These are phyloP conservation scores for Cryptoprocta ferox DNA, from an alignment of 2,797 vertebrate genomes.

Conservation along the genomic window DNA sequence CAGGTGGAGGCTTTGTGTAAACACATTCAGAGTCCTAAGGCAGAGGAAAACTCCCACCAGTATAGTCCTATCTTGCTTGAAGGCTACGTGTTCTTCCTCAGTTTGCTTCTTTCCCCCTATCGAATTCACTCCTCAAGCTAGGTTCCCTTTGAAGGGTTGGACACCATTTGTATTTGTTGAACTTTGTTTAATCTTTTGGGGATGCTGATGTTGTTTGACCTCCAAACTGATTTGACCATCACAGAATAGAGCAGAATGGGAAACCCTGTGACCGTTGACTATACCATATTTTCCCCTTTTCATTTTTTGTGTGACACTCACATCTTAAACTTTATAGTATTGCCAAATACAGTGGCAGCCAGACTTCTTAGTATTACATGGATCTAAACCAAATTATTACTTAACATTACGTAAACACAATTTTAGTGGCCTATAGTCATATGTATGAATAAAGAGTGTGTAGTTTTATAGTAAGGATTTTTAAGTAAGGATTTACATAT, in stretches of 20 bases:
- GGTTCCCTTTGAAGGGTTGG: background rate
- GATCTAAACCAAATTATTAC: constrained; percentile 13
- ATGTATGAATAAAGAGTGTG: constrained; percentile 11
- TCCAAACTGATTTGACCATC: background rate
- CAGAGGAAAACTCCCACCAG: background rate
- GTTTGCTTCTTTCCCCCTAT: background rate
- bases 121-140: background rate
- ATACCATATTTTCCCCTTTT: background rate
- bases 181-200: background rate
- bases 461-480: constrained; percentile 44
- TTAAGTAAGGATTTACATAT: constrained; percentile 12
- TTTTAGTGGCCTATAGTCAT: constrained; percentile 23
- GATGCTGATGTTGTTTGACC: background rate
- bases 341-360: background rate
- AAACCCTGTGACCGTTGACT: background rate
- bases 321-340: constrained; percentile 8
- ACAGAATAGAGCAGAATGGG: background rate
- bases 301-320: background rate
- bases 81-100: background rate
- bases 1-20: background rate
- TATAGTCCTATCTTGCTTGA: background rate
- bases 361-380: background rate
- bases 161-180: constrained; percentile 27
- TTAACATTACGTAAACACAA: background rate
- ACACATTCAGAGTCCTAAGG: background rate